These are phyloP conservation scores for Ceratosolen fusciceps DNA, from an alignment of 1,140 invertebrate genomes.

Conservation along the genomic window DNA sequence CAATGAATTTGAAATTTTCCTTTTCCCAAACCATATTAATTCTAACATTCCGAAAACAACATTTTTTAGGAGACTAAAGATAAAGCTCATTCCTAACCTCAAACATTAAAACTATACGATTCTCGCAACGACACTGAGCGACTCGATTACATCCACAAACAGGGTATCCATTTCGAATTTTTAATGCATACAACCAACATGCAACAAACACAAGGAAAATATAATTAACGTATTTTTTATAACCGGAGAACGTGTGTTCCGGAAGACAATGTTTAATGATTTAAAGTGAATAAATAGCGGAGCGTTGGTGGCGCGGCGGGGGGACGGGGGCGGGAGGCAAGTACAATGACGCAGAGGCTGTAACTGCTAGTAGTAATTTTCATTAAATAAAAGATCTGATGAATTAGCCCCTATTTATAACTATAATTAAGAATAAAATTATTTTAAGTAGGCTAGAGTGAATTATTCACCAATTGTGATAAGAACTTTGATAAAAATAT, in stretches of 20 bases:
- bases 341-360: too few species aligned
- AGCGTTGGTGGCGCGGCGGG: too few species aligned
- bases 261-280: not conserved
- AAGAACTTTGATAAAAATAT: too few species aligned
- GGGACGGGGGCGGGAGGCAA: not conserved
- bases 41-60: constrained; percentile 77
- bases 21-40: constrained; percentile 76
- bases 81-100: constrained; percentile 73
- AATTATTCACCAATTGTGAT: too few species aligned
- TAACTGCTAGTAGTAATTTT: too few species aligned
- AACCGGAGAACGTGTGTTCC: not conserved
- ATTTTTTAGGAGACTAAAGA: constrained; percentile 72
- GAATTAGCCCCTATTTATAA: too few species aligned
- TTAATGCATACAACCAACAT: not conserved
- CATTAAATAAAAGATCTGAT: too few species aligned
- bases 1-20: constrained; percentile 75
- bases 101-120: constrained; percentile 29
- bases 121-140: not conserved
- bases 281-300: not conserved
- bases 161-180: not conserved
- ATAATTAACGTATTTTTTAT: not conserved
- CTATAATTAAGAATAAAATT: too few species aligned
- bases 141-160: not conserved
- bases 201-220: not conserved
- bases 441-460: too few species aligned